Conservation (phyloP, 2,113 vertebrate genomes). For the Phrynosoma platyrhinos region DNA sequence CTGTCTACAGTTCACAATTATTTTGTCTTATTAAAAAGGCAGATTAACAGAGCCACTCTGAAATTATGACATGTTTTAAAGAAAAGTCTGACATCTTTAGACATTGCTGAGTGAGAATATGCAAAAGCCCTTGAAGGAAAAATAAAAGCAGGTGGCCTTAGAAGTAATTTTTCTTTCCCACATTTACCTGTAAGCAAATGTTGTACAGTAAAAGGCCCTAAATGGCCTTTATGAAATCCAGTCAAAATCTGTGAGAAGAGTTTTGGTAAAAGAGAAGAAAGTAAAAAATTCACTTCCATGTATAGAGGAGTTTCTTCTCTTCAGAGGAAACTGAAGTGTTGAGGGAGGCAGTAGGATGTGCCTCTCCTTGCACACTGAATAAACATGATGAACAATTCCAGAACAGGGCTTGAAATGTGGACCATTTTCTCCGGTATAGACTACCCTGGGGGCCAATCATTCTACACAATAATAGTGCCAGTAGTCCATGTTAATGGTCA, state of each 20-base stretch:
- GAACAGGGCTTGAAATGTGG: too few species aligned
- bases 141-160: slow-evolving; percentile 65
- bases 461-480: too few species aligned
- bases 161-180: slow-evolving; percentile 65
- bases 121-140: slow-evolving; percentile 51
- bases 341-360: too few species aligned
- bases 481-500: too few species aligned
- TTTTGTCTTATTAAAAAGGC: slow-evolving; percentile 58
- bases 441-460: too few species aligned
- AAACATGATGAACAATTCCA: too few species aligned
- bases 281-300: neutral
- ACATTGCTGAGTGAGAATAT: slow-evolving; percentile 68
- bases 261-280: slow-evolving; percentile 28
- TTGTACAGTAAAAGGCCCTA: slow-evolving; percentile 59
- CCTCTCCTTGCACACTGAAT: too few species aligned
- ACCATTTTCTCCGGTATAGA: too few species aligned
- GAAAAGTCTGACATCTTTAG: slow-evolving; percentile 70
- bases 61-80: slow-evolving; percentile 70
- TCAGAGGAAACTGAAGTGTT: too few species aligned
- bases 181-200: slow-evolving; percentile 64
- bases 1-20: slow-evolving; percentile 57
- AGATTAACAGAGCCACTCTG: slow-evolving; percentile 61
- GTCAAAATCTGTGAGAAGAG: slow-evolving; percentile 46
- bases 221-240: slow-evolving; percentile 54
- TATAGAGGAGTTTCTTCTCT: too few species aligned